Evolutionary conservation across 2,888 invertebrate genomes (phyloP).

Genomic region (Melinaea menophilus): DNA sequence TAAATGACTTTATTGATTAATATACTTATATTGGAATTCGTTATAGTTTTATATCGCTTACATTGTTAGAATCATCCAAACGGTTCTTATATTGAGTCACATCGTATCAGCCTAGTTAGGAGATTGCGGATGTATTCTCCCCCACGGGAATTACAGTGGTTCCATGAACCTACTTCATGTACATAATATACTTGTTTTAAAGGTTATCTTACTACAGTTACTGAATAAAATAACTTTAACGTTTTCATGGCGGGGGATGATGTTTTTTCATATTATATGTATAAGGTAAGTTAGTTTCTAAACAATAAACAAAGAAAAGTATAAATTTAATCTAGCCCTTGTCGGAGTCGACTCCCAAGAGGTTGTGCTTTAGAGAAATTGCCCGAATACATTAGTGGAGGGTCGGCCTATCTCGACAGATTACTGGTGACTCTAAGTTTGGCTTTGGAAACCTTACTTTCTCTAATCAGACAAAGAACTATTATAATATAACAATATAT

Average conservation of each 20-base stretch:
- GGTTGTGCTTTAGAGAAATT: constrained; percentile 53
- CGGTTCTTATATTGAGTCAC: too few species aligned
- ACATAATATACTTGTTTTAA: neutral
- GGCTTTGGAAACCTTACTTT: constrained; percentile 10
- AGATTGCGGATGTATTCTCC: constrained; percentile 13
- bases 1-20: too few species aligned
- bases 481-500: too few species aligned
- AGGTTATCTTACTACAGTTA: too few species aligned
- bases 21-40: too few species aligned
- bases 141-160: constrained; percentile 17
- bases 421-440: constrained; percentile 51
- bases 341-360: constrained; percentile 42
- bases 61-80: too few species aligned
- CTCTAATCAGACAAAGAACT: constrained; percentile 9
- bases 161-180: neutral
- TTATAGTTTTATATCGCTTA: too few species aligned
- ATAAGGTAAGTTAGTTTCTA: constrained; percentile 25
- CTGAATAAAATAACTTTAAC: too few species aligned
- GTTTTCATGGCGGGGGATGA: too few species aligned
- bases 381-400: constrained; percentile 68
- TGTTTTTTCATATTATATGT: neutral
- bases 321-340: constrained; percentile 65
- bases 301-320: constrained; percentile 55
- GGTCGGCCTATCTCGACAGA: constrained; percentile 67
- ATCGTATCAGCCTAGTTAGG: too few species aligned